Conservation (phyloP, 2,113 vertebrate species). For the Etheostoma cragini region DNA sequence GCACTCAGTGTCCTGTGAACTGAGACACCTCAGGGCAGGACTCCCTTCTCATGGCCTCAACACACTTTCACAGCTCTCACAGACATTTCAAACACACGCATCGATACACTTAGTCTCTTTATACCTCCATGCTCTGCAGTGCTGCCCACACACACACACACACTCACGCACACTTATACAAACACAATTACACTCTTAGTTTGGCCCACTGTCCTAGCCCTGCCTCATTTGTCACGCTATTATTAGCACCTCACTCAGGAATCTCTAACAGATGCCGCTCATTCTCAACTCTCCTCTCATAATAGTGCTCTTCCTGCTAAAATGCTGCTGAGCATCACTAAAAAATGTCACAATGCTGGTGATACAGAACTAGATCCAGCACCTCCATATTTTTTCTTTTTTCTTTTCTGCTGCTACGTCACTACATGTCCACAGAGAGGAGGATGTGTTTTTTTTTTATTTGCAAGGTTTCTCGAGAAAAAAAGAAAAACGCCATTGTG, state of each 20-base stretch:
- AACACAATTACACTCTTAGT: conserved; percentile 45
- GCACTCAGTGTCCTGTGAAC: conserved; percentile 37
- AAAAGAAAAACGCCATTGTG: conserved; percentile 71
- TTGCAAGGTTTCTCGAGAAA: conserved; percentile 66
- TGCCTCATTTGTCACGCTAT: conserved; percentile 70
- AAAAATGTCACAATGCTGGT: conserved; percentile 43
- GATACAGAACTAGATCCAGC: conserved; percentile 25
- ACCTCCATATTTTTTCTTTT: neutral
- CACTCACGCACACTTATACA: conserved; percentile 37
- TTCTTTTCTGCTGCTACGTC: neutral
- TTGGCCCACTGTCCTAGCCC: conserved; percentile 65
- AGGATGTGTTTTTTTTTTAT: conserved; percentile 47
- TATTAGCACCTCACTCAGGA: conserved; percentile 78
- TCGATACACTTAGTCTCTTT: conserved; percentile 21
- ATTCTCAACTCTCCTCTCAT: conserved; percentile 53
- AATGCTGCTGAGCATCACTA: conserved; percentile 59
- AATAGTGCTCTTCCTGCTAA: conserved; percentile 61
- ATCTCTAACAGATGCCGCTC: conserved; percentile 64
- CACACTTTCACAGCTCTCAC: conserved; percentile 11
- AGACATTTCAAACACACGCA: neutral
- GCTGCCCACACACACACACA: conserved; percentile 9
- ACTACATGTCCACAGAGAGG: neutral
- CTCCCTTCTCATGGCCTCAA: conserved; percentile 33
- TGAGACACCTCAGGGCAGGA: conserved; percentile 45
- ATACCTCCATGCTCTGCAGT: conserved; percentile 8